These are phyloP conservation scores for Trichonephila clavata DNA, from an alignment of 1,140 invertebrate species.

Conservation along the genomic window DNA sequence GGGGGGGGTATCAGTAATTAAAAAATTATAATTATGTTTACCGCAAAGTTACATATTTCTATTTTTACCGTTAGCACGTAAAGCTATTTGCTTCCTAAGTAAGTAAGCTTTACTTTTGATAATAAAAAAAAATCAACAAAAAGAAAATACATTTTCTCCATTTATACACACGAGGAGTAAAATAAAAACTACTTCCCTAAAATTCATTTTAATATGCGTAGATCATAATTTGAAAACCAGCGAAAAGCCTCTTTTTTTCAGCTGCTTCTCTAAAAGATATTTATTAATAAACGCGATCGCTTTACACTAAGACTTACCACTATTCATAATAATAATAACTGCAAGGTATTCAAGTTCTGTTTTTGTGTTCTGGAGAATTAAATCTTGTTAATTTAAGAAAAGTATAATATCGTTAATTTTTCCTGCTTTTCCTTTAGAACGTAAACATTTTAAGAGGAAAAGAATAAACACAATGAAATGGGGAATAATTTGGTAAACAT, in stretches of 20 bases:
- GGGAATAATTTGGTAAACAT: not conserved
- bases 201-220: not conserved
- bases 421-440: not conserved
- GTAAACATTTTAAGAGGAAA: not conserved
- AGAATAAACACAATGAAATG: not conserved
- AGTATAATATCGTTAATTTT: not conserved
- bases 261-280: not conserved
- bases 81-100: too few relatives aligned
- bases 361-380: not conserved
- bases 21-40: too few relatives aligned
- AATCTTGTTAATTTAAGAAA: not conserved
- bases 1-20: too few relatives aligned
- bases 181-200: not conserved
- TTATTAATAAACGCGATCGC: not conserved
- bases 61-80: too few relatives aligned
- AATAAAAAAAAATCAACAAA: too few relatives aligned
- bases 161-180: too few relatives aligned
- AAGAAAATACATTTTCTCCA: too few relatives aligned
- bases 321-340: not conserved
- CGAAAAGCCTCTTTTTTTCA: not conserved
- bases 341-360: not conserved
- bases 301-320: not conserved
- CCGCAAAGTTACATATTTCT: too few relatives aligned
- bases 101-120: too few relatives aligned
- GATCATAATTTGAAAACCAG: not conserved